These are phyloP conservation scores for Trichechus manatus DNA, from an alignment of 2,113 vertebrate species.

Conservation along the genomic window DNA sequence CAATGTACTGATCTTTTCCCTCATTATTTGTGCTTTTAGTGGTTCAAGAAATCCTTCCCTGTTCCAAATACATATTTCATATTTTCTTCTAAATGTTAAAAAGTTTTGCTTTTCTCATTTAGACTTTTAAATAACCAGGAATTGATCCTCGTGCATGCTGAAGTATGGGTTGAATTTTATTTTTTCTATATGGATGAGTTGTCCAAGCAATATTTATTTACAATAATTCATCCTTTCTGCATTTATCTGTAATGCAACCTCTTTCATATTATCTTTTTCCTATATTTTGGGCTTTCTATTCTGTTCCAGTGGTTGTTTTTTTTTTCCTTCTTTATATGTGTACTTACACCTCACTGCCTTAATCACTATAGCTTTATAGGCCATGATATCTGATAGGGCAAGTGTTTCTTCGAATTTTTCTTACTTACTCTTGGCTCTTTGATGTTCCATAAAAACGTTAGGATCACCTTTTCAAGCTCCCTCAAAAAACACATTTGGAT, in stretches of 20 bases:
- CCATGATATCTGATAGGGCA: not conserved
- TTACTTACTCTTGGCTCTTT: constrained; percentile 7
- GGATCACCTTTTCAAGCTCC: not conserved
- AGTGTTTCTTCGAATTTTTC: not conserved
- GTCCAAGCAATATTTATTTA: not conserved
- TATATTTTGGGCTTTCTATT: not conserved
- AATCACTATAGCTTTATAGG: not conserved
- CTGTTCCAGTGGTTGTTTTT: not conserved
- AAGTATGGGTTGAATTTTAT: not conserved
- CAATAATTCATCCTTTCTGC: not conserved
- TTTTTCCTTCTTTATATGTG: not conserved
- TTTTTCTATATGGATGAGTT: not conserved
- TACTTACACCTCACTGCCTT: not conserved
- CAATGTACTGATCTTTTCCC: not conserved
- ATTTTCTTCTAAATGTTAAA: not conserved
- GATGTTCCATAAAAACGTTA: not conserved
- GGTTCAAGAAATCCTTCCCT: not conserved
- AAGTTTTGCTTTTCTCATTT: not conserved
- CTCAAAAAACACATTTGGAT: not conserved
- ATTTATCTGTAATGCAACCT: not conserved
- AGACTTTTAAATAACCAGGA: not conserved
- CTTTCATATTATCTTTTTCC: not conserved
- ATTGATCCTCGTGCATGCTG: not conserved
- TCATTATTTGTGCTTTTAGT: constrained; percentile 30
- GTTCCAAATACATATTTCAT: not conserved